phyloP scores from a whole-genome alignment of 92 coral and sea anemone species.

The Metridium senile region DNA sequence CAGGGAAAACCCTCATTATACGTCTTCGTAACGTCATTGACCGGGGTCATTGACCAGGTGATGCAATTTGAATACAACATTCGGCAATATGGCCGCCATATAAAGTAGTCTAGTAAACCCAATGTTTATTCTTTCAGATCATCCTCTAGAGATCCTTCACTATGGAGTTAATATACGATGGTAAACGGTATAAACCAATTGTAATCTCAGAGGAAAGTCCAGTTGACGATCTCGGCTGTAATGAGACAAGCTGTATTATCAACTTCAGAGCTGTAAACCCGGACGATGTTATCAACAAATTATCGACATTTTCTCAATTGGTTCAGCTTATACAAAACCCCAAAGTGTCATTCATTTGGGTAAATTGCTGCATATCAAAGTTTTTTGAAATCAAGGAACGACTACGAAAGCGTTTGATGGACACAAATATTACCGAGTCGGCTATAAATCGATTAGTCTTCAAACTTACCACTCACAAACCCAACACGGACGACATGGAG shows the following conservation, averaged over 20 bases:
- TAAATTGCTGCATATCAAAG: conserved; percentile 14
- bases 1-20: neutral
- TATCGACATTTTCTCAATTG: conserved; percentile 8
- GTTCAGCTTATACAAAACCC: neutral
- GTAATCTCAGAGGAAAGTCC: neutral
- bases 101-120: neutral
- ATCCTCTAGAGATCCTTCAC: neutral
- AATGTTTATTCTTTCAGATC: neutral
- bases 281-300: conserved; percentile 9
- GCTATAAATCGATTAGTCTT: conserved; percentile 1
- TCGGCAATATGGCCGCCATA: neutral
- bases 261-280: conserved; percentile 27
- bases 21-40: neutral
- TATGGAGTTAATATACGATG: neutral
- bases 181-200: neutral
- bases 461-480: conserved; percentile 30
- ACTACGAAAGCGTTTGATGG: conserved; percentile 13
- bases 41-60: neutral
- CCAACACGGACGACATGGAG: neutral
- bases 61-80: neutral
- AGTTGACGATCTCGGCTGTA: neutral
- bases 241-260: neutral
- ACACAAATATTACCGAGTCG: neutral
- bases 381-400: conserved; percentile 42
- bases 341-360: conserved; percentile 26